Evolutionary conservation across 2,113 vertebrate species (phyloP).

Genomic region (Tylochromis polylepis): DNA sequence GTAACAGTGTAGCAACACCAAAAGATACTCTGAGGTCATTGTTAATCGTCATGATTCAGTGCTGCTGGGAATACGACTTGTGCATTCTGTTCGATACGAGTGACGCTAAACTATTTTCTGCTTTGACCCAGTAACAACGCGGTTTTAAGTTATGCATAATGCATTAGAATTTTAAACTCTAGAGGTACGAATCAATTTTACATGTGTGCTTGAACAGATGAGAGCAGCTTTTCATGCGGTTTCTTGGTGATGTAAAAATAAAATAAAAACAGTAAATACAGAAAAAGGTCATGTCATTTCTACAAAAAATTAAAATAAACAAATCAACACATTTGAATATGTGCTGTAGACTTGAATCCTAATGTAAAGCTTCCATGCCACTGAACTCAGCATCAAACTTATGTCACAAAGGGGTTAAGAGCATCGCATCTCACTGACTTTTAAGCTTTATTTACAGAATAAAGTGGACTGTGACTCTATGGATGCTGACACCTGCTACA

Average conservation of each 20-base stretch:
- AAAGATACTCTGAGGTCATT: neutral
- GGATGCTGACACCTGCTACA: neutral
- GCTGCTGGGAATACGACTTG: neutral
- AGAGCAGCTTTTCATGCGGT: neutral
- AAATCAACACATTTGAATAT: neutral
- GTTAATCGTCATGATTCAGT: neutral
- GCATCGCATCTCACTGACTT: constrained; percentile 17
- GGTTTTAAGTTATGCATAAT: neutral
- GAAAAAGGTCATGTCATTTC: neutral
- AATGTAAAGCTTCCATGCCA: neutral
- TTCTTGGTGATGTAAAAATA: neutral
- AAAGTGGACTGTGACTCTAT: neutral
- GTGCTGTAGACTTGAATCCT: neutral
- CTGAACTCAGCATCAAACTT: neutral
- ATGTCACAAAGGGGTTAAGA: neutral
- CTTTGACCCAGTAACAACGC: neutral
- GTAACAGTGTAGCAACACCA: neutral
- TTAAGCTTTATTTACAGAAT: neutral
- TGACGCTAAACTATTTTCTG: neutral
- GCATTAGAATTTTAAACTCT: neutral
- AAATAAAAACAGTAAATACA: neutral
- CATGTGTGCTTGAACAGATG: neutral
- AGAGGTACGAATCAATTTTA: neutral
- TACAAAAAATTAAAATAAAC: neutral
- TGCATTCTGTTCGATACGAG: neutral